Percentiles rank a stretch among this genome's conserved stretches.
These are phyloP conservation scores for Caerostris extrusa DNA, from an alignment of 1,140 invertebrate species.

Conservation along the genomic window DNA sequence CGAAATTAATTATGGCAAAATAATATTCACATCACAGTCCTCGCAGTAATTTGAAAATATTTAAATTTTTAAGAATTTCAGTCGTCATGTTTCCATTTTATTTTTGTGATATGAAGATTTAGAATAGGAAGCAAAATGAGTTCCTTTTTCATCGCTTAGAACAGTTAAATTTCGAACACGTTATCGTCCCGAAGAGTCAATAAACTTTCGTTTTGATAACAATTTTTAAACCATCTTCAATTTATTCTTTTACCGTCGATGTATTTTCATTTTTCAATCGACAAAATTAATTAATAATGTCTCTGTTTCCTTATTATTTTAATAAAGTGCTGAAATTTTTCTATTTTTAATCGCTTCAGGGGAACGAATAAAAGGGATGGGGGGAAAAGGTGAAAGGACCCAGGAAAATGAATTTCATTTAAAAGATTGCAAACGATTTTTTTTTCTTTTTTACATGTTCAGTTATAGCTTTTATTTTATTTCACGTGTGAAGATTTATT, in stretches of 20 bases:
- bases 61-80: background rate
- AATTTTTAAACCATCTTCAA: slow-evolving; percentile 35
- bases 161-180: background rate
- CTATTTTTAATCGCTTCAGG: background rate
- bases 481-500: slow-evolving; percentile 33
- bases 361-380: background rate
- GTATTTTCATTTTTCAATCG: background rate
- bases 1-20: too few species aligned
- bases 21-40: too few species aligned
- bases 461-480: slow-evolving; percentile 1
- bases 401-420: slow-evolving; percentile 22
- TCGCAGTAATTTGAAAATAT: background rate
- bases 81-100: background rate
- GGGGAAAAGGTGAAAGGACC: background rate
- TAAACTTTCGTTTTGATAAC: slow-evolving; percentile 36
- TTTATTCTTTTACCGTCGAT: background rate
- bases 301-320: slow-evolving; percentile 33
- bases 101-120: too few species aligned
- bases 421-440: background rate
- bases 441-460: background rate
- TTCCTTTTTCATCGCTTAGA: background rate
- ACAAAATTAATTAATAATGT: slow-evolving; percentile 49
- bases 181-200: background rate
- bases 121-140: background rate
- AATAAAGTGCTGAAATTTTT: slow-evolving; percentile 26